Evolutionary conservation across 2,888 invertebrate genomes (phyloP).

Genomic region (Caprella mutica): DNA sequence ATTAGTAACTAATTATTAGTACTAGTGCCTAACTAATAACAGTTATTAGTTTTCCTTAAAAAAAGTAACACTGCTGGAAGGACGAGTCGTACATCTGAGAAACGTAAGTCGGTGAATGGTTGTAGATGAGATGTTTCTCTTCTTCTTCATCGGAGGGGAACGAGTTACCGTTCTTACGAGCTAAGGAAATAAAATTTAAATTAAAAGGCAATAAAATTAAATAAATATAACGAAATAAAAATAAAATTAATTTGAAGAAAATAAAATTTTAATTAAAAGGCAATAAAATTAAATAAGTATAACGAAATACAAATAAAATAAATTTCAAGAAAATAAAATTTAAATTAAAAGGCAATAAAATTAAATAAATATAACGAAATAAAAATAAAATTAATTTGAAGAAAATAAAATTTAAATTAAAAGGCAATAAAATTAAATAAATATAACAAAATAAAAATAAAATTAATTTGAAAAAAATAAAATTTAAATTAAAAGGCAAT

Average conservation of each 20-base stretch:
- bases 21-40: no score
- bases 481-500: no score
- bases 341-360: no score
- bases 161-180: constrained; percentile 52
- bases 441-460: neutral
- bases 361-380: neutral
- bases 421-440: no score
- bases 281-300: no score
- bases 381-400: neutral
- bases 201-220: no score
- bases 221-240: neutral
- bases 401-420: neutral
- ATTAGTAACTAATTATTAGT: no score
- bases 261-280: no score
- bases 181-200: no score
- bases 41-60: no score
- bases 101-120: constrained; percentile 53
- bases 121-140: constrained; percentile 54
- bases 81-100: constrained; percentile 39
- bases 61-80: constrained; percentile 30
- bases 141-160: constrained; percentile 47
- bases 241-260: neutral
- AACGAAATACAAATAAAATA: neutral
- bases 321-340: neutral
- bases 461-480: neutral